Base-by-base conservation (phyloP, 2,888 invertebrate species). In the Agrypnus murinus region DNA sequence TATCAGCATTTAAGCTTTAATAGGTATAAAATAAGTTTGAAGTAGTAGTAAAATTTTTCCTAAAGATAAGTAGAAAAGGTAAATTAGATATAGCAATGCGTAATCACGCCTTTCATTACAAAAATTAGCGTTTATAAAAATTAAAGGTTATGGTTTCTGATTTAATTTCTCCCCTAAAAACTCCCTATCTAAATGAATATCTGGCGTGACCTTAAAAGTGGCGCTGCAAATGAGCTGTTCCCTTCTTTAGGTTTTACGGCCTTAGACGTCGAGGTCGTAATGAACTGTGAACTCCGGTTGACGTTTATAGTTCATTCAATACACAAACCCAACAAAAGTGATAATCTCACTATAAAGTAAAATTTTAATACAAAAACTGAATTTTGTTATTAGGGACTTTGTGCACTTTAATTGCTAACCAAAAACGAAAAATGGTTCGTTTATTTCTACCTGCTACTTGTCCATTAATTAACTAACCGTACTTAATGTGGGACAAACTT, bases 211-310 rank as follows among this genome's bases (percentile, higher is more conserved):
- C 78, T 77, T 77, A 78, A 78, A 76, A 75, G 76, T 76, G 75
- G 74, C 75, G 75, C 71, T 67, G 69, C 74, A 78, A 78, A 78
- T 75, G 77, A 77, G 76, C 70, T 74, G 53, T 57, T 65, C 75
- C 74, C 71, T 73, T 74, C 72, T 77, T 71, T 60, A 58, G 25
- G 25, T 38, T 65, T 75, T 77, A 75, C 73, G 77, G 77, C 68
- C 66, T 69, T 62, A 62, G 65, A 70, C 59, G 62, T 69, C 69
- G 70, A 60, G 69, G 62, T 71, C 75, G 72, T 81, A 81, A 81
- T 81, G 81, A 80, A 79, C 80, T 79, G 80, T 78, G 80, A 81
- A 81, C 77, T 75, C 69, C 68, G 70, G 75, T 76, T 74, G 78
- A 80, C 78, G 78, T 80, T 79, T 79, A 79, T 78, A 76, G 15